phyloP scores from a whole-genome alignment of 2,797 vertebrate species.

The Danio jaintianensis region DNA sequence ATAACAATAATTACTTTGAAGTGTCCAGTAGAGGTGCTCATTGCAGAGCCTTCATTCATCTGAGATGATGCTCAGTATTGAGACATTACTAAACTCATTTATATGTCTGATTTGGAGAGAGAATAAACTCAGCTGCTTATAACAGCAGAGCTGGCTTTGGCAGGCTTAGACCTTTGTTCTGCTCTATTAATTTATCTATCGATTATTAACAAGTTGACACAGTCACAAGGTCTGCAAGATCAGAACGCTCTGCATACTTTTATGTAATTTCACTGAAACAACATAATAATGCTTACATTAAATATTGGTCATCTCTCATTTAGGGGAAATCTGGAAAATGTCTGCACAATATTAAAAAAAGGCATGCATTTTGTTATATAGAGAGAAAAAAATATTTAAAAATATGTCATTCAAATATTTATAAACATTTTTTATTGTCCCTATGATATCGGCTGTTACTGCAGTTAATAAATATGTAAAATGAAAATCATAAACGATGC shows the following conservation, averaged over 20 bases:
- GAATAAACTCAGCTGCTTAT: not conserved
- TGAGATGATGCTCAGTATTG: not conserved
- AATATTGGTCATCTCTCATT: not conserved
- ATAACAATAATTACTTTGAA: no score
- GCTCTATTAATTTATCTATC: not conserved
- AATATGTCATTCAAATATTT: no score
- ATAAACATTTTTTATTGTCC: no score
- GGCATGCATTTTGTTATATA: no score
- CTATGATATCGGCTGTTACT: no score
- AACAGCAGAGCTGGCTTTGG: not conserved
- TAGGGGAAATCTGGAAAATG: not conserved
- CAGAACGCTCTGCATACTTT: not conserved
- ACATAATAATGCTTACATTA: not conserved
- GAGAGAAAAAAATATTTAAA: no score
- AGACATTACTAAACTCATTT: not conserved
- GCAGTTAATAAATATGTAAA: no score
- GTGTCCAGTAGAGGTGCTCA: not conserved
- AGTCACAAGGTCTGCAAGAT: not conserved
- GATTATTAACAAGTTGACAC: not conserved
- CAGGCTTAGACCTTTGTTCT: not conserved
- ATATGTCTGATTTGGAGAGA: not conserved
- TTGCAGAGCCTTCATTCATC: not conserved
- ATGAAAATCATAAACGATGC: no score
- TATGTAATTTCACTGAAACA: not conserved
- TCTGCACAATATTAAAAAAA: no score